Percentiles rank a stretch among this genome's conserved stretches.
These are phyloP conservation scores for Ceratosolen solmsi DNA, from an alignment of 1,140 invertebrate genomes.

Conservation along the genomic window DNA sequence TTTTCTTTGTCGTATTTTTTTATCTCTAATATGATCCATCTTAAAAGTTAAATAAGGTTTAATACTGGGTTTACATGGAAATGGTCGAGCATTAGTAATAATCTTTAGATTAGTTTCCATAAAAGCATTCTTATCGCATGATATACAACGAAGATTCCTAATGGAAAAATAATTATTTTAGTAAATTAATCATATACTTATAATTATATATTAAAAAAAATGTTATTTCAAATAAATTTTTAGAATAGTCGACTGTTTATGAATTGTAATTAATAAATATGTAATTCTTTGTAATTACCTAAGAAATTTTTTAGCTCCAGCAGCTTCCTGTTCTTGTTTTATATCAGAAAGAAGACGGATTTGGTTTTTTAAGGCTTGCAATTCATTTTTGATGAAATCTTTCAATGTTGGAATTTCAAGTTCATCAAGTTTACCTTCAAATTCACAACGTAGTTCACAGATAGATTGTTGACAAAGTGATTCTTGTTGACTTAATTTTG, in stretches of 20 bases:
- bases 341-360: constrained; percentile 75
- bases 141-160: constrained; percentile 82
- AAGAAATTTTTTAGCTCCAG: constrained; percentile 79
- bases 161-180: constrained; percentile 40
- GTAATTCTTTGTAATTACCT: constrained; percentile 63
- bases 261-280: no score
- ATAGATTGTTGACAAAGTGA: constrained; percentile 69
- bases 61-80: constrained; percentile 72
- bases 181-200: neutral
- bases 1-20: constrained; percentile 63
- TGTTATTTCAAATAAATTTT: neutral
- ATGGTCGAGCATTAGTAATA: constrained; percentile 68
- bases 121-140: constrained; percentile 81
- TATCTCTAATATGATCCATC: constrained; percentile 77
- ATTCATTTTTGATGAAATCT: constrained; percentile 78
- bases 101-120: constrained; percentile 77
- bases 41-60: constrained; percentile 81
- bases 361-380: constrained; percentile 78
- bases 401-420: constrained; percentile 79
- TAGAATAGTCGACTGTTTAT: no score
- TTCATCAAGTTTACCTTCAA: constrained; percentile 80
- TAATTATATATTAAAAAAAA: neutral
- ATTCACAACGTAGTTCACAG: constrained; percentile 78
- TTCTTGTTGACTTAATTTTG: constrained; percentile 78
- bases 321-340: constrained; percentile 79